These are phyloP conservation scores for Poecilia gillii DNA, from an alignment of 2,797 vertebrate genomes.

Conservation along the genomic window DNA sequence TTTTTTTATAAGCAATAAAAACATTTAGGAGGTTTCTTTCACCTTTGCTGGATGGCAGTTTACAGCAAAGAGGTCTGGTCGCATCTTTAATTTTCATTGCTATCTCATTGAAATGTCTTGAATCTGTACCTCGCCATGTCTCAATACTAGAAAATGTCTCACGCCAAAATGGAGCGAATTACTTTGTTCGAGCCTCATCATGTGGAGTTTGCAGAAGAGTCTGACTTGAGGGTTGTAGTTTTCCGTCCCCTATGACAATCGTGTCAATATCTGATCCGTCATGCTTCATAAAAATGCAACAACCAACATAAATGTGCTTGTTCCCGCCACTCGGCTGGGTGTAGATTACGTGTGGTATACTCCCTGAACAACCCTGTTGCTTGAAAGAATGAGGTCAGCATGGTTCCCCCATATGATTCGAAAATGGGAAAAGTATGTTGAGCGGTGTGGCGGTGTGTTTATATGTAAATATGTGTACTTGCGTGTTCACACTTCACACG, in stretches of 20 bases:
- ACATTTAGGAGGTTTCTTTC: background rate
- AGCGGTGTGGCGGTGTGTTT: slow-evolving; percentile 17
- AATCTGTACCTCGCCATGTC: background rate
- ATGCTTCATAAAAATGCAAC: slow-evolving; percentile 2
- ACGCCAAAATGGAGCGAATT: slow-evolving; percentile 8
- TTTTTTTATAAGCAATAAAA: background rate
- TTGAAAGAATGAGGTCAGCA: slow-evolving; percentile 78
- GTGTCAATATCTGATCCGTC: background rate
- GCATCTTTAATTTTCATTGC: background rate
- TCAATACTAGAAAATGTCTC: background rate
- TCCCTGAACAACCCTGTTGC: background rate
- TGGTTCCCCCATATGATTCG: slow-evolving; percentile 52
- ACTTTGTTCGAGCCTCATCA: slow-evolving; percentile 23
- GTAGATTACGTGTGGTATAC: slow-evolving; percentile 11
- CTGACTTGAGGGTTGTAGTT: background rate
- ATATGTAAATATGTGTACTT: slow-evolving; percentile 24
- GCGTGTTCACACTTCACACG: slow-evolving; percentile 48
- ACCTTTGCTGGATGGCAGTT: background rate
- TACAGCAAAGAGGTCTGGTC: background rate
- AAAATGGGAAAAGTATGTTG: slow-evolving; percentile 37
- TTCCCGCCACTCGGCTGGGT: slow-evolving; percentile 36
- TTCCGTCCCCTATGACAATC: background rate
- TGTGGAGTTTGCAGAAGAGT: background rate
- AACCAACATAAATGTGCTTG: background rate
- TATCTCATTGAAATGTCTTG: background rate